phyloP scores from a whole-genome alignment of 1,140 invertebrate genomes.

The Drosophila tristis region DNA sequence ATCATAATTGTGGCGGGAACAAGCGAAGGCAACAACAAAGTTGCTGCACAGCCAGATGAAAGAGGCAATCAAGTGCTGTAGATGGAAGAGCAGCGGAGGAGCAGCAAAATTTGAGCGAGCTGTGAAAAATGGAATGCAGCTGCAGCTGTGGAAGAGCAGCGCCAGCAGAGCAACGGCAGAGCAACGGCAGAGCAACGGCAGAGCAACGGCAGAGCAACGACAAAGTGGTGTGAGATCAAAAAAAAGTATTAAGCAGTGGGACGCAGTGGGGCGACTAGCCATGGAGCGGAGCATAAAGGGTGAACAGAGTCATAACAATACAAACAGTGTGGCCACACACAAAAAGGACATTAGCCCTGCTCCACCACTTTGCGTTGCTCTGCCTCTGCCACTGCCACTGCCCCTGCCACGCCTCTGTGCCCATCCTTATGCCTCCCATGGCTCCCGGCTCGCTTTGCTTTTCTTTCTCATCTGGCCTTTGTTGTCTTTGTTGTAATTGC shows the following conservation, averaged over 20 bases:
- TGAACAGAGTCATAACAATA: constrained; percentile 40
- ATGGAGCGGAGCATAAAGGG: too few relatives aligned
- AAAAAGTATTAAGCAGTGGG: too few relatives aligned
- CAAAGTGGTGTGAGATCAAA: background rate
- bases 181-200: background rate
- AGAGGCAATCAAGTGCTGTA: too few relatives aligned
- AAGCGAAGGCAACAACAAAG: constrained; percentile 33
- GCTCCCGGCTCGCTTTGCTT: background rate
- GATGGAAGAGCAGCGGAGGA: too few relatives aligned
- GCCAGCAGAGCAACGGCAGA: too few relatives aligned
- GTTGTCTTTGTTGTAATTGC: constrained; percentile 45
- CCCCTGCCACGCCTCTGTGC: background rate
- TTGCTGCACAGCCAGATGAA: too few relatives aligned
- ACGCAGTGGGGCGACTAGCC: too few relatives aligned
- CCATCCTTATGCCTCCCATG: constrained; percentile 2
- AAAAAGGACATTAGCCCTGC: constrained; percentile 69
- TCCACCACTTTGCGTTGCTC: background rate
- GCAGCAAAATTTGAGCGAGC: too few relatives aligned
- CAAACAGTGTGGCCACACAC: constrained; percentile 57
- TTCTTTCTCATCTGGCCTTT: constrained; percentile 12
- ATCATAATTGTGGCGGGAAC: constrained; percentile 73
- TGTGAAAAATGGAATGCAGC: too few relatives aligned
- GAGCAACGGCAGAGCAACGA: background rate
- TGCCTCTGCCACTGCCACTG: background rate
- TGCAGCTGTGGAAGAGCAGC: background rate